Evolutionary conservation across 2,797 vertebrate species (phyloP).

Genomic region (Squalus acanthias): DNA sequence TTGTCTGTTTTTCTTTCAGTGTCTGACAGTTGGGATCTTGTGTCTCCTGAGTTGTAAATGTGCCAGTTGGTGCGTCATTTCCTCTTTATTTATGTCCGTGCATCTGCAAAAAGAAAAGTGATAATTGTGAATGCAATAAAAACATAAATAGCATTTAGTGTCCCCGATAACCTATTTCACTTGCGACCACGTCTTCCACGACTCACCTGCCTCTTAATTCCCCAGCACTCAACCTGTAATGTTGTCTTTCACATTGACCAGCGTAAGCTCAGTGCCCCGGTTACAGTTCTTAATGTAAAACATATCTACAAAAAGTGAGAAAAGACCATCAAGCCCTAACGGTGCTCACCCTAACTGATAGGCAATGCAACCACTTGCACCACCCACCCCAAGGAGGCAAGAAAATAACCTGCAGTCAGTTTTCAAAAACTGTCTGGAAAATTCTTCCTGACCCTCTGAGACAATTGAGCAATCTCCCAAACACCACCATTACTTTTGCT

Average conservation of each 20-base stretch:
- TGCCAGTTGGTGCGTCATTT: not conserved
- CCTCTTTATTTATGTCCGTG: not conserved
- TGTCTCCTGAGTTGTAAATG: not conserved
- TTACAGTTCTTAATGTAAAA: not conserved
- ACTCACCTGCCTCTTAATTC: not conserved
- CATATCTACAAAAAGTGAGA: not conserved
- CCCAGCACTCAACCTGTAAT: not conserved
- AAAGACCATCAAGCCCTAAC: not conserved
- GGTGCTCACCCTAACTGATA: not conserved
- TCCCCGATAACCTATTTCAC: not conserved
- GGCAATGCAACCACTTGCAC: not conserved
- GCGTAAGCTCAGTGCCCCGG: not conserved
- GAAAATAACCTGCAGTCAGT: not conserved
- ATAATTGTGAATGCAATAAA: not conserved
- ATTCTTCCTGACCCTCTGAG: not conserved
- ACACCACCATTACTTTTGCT: not conserved
- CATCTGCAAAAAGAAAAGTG: not conserved
- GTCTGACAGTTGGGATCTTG: not conserved
- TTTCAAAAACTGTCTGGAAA: not conserved
- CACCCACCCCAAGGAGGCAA: not conserved
- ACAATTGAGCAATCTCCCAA: not conserved
- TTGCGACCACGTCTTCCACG: not conserved
- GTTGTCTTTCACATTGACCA: not conserved
- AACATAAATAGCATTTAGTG: not conserved
- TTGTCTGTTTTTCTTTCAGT: not conserved